Percentiles rank a stretch among this genome's conserved stretches.
Evolutionary conservation across 2,113 vertebrate species (phyloP).

Genomic region (Hemibagrus wyckioides): DNA sequence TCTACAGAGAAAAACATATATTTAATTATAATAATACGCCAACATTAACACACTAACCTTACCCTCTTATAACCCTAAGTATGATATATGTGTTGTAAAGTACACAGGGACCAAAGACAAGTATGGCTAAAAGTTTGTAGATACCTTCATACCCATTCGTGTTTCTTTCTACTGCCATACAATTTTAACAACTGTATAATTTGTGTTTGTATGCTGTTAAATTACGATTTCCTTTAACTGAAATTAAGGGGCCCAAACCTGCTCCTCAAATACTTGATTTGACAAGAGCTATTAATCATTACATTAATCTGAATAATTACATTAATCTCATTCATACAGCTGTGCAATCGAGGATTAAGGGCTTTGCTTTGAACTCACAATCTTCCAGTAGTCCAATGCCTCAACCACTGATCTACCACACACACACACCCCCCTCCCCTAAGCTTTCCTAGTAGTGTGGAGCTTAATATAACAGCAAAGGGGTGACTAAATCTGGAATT

Average conservation of each 20-base stretch:
- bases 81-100: no score
- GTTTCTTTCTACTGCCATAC: no score
- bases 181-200: neutral
- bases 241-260: no score
- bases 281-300: no score
- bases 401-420: no score
- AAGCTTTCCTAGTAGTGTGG: neutral
- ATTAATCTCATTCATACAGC: neutral
- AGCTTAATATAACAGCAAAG: neutral
- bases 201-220: neutral
- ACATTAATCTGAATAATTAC: neutral
- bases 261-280: no score
- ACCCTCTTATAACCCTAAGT: neutral
- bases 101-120: no score
- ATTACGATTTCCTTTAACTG: no score
- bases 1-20: slow-evolving; percentile 61
- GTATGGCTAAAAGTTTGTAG: neutral
- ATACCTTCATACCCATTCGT: no score
- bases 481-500: neutral
- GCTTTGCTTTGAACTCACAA: no score
- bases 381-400: no score
- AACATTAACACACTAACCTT: neutral
- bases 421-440: no score
- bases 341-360: neutral
- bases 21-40: neutral